Percentiles rank a stretch among this genome's conserved stretches.
Evolutionary conservation across 2,797 vertebrate genomes (phyloP).

Genomic region (Orientallactaga sibirica): DNA sequence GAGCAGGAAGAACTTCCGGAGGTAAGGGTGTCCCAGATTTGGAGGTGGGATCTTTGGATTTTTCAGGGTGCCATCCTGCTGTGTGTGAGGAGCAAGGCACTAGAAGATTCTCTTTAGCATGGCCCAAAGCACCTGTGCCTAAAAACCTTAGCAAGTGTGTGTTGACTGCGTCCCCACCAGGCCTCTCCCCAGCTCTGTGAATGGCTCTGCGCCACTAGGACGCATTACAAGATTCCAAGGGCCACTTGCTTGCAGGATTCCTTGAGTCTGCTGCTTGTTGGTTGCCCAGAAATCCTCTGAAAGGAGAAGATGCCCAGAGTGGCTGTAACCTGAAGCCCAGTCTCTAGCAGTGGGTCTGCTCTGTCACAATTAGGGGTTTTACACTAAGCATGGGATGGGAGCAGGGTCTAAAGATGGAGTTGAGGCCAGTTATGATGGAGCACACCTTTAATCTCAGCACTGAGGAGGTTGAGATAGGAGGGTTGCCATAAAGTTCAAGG

Average conservation of each 20-base stretch:
- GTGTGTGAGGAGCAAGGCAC: not conserved
- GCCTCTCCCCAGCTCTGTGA: not conserved
- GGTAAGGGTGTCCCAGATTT: not conserved
- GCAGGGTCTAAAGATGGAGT: not conserved
- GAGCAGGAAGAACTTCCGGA: slow-evolving; percentile 4
- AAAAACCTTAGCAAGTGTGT: not conserved
- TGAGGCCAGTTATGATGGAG: too few species aligned
- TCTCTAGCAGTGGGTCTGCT: not conserved
- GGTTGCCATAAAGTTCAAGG: too few species aligned
- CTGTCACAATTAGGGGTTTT: not conserved
- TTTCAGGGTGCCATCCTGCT: not conserved
- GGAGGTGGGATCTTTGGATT: not conserved
- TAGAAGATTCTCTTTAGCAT: not conserved
- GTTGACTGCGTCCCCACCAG: not conserved
- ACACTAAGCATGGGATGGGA: not conserved
- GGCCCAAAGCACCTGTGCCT: not conserved
- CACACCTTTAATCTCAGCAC: too few species aligned
- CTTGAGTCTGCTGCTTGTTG: not conserved
- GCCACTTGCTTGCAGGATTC: not conserved
- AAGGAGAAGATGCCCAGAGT: not conserved
- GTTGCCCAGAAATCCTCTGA: not conserved
- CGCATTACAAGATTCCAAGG: too few species aligned
- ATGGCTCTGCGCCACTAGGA: not conserved
- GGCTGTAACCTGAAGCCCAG: not conserved
- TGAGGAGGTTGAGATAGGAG: too few species aligned